Percentiles rank a stretch among this genome's conserved stretches.
Conservation (phyloP, 2,888 invertebrate genomes). For the Oscheius onirici region DNA sequence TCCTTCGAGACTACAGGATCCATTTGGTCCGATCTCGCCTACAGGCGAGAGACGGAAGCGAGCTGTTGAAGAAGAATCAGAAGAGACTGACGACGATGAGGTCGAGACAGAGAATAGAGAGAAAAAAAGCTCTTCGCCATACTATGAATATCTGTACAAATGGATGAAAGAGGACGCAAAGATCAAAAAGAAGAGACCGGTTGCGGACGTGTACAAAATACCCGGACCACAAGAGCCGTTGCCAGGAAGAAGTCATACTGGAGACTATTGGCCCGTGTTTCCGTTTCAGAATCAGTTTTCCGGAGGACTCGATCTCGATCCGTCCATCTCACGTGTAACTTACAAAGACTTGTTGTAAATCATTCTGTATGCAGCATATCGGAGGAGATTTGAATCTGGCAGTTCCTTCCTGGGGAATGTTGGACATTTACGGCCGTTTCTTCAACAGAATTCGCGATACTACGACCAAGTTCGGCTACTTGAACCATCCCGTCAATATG, state of each 20-base stretch:
- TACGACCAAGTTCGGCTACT: conserved; percentile 60
- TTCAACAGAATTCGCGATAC: conserved; percentile 57
- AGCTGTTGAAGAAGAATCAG: conserved; percentile 1
- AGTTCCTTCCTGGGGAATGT: conserved; percentile 62
- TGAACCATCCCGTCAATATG: conserved; percentile 65
- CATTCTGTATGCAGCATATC: conserved; percentile 51
- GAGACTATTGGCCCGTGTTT: conserved; percentile 64
- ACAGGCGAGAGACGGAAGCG: conserved; percentile 19
- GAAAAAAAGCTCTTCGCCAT: conserved; percentile 6
- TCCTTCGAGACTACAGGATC: background rate
- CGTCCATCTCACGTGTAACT: conserved; percentile 58
- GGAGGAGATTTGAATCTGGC: conserved; percentile 65
- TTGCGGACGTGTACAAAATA: conserved; percentile 46
- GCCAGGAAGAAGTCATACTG: conserved; percentile 57
- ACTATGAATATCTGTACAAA: conserved; percentile 40
- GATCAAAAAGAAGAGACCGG: conserved; percentile 37
- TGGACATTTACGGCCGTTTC: conserved; percentile 61
- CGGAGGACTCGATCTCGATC: conserved; percentile 63
- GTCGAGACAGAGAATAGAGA: conserved; percentile 21
- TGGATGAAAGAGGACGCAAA: conserved; percentile 55
- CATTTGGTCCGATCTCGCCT: background rate
- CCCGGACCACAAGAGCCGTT: conserved; percentile 62
- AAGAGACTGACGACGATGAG: conserved; percentile 1
- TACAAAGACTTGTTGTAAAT: background rate
- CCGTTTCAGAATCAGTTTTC: conserved; percentile 63